A percentile compares a stretch with the other conserved stretches of the same genome.
Conservation (phyloP, 2,113 vertebrate genomes). For the Lepidothrix coronata region DNA sequence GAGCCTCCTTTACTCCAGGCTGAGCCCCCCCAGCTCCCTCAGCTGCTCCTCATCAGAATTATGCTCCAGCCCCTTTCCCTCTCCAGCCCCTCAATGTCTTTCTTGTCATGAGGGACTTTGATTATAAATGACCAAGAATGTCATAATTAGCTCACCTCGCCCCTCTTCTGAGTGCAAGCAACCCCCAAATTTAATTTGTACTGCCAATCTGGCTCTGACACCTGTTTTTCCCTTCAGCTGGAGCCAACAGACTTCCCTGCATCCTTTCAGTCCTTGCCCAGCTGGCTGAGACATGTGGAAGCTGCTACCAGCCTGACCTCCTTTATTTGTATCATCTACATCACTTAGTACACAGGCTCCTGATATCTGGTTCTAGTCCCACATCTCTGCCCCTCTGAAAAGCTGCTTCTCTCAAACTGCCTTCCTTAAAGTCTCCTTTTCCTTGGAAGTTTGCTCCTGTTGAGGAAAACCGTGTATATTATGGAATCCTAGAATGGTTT, state of each 20-base stretch:
- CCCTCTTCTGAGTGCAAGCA: not conserved
- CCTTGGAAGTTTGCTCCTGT: not conserved
- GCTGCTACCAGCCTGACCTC: not conserved
- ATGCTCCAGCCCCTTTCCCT: not conserved
- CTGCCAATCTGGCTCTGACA: not conserved
- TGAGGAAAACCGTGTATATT: fast-evolving
- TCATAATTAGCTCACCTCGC: not conserved
- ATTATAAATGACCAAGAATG: not conserved
- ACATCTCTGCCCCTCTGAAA: not conserved
- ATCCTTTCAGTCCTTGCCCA: not conserved
- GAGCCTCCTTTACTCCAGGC: not conserved
- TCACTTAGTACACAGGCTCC: not conserved
- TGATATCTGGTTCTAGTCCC: not conserved
- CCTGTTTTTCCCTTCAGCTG: not conserved
- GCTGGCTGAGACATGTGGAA: not conserved
- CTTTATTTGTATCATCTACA: not conserved
- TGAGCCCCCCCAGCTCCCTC: not conserved
- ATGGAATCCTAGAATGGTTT: not conserved
- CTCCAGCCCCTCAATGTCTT: not conserved
- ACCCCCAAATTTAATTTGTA: not conserved
- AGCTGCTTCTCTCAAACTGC: not conserved
- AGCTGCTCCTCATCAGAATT: not conserved
- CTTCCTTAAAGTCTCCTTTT: not conserved
- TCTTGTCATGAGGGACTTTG: not conserved
- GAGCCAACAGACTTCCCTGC: not conserved